phyloP scores from a whole-genome alignment of 35 echinoderm and acorn worm genomes.

The Amphiura filiformis region DNA sequence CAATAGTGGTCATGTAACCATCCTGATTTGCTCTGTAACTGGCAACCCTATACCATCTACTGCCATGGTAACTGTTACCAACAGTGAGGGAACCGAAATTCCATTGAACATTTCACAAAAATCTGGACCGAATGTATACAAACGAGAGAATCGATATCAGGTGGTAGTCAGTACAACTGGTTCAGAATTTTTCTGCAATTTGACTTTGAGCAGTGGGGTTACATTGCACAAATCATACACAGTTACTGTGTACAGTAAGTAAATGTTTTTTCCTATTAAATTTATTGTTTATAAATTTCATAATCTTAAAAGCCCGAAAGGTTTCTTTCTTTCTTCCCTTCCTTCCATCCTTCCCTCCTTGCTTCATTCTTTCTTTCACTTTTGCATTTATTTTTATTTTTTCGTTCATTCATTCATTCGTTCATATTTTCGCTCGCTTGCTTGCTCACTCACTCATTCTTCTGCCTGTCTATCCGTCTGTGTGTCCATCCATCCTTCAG shows the following conservation, averaged over 20 bases:
- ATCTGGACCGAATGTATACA: background rate
- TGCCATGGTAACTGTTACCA: background rate
- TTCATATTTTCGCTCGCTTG: too few relatives aligned
- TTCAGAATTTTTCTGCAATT: background rate
- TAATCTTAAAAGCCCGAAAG: background rate
- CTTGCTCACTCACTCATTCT: background rate
- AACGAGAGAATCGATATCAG: background rate
- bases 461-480: background rate
- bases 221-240: background rate
- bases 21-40: background rate
- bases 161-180: background rate
- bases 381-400: background rate
- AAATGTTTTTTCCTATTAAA: background rate
- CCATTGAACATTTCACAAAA: background rate
- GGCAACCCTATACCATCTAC: background rate
- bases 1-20: background rate
- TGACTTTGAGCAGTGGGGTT: background rate
- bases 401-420: background rate
- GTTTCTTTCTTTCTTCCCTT: background rate
- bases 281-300: background rate
- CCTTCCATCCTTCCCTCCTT: too few relatives aligned
- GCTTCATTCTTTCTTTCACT: too few relatives aligned
- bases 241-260: background rate
- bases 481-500: background rate
- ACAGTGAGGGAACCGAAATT: background rate